Evolutionary conservation across 2,113 vertebrate species (phyloP).

Genomic region (Paratilapia polleni): DNA sequence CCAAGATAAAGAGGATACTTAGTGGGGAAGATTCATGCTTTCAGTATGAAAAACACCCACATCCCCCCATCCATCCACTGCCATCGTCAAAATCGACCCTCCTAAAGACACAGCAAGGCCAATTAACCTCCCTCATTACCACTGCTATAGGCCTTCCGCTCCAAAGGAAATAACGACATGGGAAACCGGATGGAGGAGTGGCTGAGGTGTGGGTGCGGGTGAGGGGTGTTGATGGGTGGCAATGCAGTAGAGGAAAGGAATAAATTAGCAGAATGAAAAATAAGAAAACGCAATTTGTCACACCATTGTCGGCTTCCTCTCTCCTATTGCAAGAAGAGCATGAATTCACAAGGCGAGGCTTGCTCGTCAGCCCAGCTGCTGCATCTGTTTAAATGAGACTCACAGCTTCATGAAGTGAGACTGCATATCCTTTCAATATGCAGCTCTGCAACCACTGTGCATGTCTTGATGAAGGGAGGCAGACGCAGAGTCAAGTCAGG

Average conservation of each 20-base stretch:
- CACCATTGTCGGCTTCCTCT: slow-evolving; percentile 53
- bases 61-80: background rate
- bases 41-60: background rate
- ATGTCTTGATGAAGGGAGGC: slow-evolving; percentile 43
- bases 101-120: slow-evolving; percentile 54
- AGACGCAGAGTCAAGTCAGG: slow-evolving; percentile 14
- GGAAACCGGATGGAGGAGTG: slow-evolving; percentile 49
- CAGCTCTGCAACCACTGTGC: slow-evolving; percentile 38
- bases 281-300: slow-evolving; percentile 73
- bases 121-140: slow-evolving; percentile 62
- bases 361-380: slow-evolving; percentile 65
- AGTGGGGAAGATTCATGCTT: slow-evolving; percentile 4
- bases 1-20: slow-evolving; percentile 3
- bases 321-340: slow-evolving; percentile 30
- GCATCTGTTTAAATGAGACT: slow-evolving; percentile 68
- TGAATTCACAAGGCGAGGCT: slow-evolving; percentile 38
- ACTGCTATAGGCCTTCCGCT: slow-evolving; percentile 31
- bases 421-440: slow-evolving; percentile 57
- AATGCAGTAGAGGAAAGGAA: slow-evolving; percentile 46
- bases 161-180: slow-evolving; percentile 20
- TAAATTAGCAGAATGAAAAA: slow-evolving; percentile 70
- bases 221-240: slow-evolving; percentile 21
- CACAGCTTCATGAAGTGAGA: slow-evolving; percentile 65
- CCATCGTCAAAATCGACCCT: slow-evolving; percentile 19
- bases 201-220: slow-evolving; percentile 3